These are phyloP conservation scores for Drosophila melanica DNA, from an alignment of 1,140 invertebrate genomes.

Conservation along the genomic window DNA sequence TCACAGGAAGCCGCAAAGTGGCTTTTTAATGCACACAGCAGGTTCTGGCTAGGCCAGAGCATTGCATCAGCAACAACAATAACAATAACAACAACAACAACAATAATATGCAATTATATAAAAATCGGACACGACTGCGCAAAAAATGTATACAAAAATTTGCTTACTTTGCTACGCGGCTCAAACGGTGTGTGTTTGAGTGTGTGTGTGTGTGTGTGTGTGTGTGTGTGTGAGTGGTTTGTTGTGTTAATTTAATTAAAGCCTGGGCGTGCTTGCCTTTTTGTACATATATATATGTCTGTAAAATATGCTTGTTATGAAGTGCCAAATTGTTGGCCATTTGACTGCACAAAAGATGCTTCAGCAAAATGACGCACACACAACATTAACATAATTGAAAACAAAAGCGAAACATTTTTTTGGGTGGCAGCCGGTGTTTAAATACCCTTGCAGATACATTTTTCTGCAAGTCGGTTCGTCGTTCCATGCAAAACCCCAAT, in stretches of 20 bases:
- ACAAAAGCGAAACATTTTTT: no score
- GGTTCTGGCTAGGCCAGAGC: slow-evolving; percentile 28
- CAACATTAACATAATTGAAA: slow-evolving; percentile 48
- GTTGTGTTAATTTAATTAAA: slow-evolving; percentile 80
- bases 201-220: slow-evolving; percentile 23
- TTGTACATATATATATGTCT: background rate
- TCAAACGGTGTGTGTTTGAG: slow-evolving; percentile 33
- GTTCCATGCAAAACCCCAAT: no score
- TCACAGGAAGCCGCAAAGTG: slow-evolving; percentile 79
- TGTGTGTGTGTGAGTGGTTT: slow-evolving; percentile 54
- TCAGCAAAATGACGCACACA: slow-evolving; percentile 25
- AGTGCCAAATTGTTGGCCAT: slow-evolving; percentile 51
- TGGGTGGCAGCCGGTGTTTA: no score
- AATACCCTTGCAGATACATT: no score
- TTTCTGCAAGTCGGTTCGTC: no score
- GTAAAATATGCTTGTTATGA: slow-evolving; percentile 33
- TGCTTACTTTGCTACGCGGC: slow-evolving; percentile 67
- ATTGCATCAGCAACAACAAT: slow-evolving; percentile 26
- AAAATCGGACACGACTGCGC: slow-evolving; percentile 56
- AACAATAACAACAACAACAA: slow-evolving; percentile 25
- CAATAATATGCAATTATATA: slow-evolving; percentile 66
- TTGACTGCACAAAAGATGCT: slow-evolving; percentile 27
- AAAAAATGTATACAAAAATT: slow-evolving; percentile 48
- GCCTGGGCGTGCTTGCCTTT: slow-evolving; percentile 20
- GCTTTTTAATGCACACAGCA: slow-evolving; percentile 80